Evolutionary conservation across 2,888 invertebrate species (phyloP).

Genomic region (Lingula anatina): DNA sequence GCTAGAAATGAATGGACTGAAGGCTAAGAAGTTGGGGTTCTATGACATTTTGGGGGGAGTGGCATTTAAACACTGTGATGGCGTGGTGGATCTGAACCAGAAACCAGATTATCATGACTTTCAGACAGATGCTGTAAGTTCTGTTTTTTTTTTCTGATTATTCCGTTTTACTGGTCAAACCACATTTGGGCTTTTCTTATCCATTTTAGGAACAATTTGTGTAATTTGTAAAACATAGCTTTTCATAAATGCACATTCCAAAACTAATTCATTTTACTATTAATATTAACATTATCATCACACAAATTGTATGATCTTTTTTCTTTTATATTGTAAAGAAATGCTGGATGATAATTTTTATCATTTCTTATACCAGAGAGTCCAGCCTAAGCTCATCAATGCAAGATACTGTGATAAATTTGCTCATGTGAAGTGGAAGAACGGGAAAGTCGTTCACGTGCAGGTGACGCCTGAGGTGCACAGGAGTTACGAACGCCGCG

Average conservation of each 20-base stretch:
- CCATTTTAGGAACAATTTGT: too few species aligned
- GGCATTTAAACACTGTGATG: constrained; percentile 50
- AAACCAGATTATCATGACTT: constrained; percentile 25
- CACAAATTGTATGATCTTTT: too few species aligned
- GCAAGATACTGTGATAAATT: constrained; percentile 51
- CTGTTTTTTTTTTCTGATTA: too few species aligned
- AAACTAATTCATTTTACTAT: too few species aligned
- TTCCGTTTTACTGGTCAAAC: too few species aligned
- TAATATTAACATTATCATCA: too few species aligned
- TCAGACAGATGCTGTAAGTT: constrained; percentile 48
- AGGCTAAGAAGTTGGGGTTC: constrained; percentile 41
- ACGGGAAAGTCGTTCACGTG: constrained; percentile 49
- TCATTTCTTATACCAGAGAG: too few species aligned
- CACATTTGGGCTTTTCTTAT: too few species aligned
- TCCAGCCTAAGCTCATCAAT: constrained; percentile 43
- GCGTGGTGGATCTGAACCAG: constrained; percentile 40
- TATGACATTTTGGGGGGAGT: constrained; percentile 45
- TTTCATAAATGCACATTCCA: too few species aligned
- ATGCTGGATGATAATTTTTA: too few species aligned
- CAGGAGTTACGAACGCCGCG: constrained; percentile 40
- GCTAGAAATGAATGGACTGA: constrained; percentile 45
- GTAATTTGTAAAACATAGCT: too few species aligned
- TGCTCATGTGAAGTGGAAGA: constrained; percentile 49
- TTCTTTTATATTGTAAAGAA: too few species aligned
- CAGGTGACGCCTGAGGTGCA: constrained; percentile 51